Evolutionary conservation across 2,797 vertebrate species (phyloP).

Genomic region (Myripristis jacobus): DNA sequence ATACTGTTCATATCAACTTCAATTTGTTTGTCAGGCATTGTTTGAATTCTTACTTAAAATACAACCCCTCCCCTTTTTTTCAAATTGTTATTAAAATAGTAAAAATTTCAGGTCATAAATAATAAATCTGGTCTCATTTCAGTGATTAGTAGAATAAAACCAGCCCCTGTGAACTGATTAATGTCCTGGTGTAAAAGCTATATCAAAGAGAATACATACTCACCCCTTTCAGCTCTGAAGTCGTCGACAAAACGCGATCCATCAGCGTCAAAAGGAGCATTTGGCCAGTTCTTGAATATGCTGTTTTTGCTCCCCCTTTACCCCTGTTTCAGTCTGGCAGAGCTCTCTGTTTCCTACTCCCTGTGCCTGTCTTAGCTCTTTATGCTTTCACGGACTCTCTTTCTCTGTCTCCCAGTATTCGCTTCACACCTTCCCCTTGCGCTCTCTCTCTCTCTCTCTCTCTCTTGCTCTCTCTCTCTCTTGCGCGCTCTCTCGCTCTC

Average conservation of each 20-base stretch:
- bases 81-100: not conserved
- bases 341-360: conserved; percentile 37
- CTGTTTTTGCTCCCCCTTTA: conserved; percentile 6
- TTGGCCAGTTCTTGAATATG: conserved; percentile 38
- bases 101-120: not conserved
- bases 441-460: conserved; percentile 51
- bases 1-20: conserved; percentile 52
- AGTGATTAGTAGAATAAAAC: conserved; percentile 36
- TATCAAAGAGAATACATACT: conserved; percentile 69
- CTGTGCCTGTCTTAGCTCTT: conserved; percentile 17
- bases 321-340: conserved; percentile 41
- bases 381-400: conserved; percentile 9
- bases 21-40: conserved; percentile 34
- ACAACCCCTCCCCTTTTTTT: no score
- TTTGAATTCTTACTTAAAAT: conserved; percentile 39
- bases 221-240: conserved; percentile 54
- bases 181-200: conserved; percentile 56
- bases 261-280: conserved; percentile 36
- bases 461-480: conserved; percentile 55
- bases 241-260: conserved; percentile 35
- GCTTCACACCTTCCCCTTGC: conserved; percentile 62
- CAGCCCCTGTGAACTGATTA: conserved; percentile 47
- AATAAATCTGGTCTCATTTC: conserved; percentile 7
- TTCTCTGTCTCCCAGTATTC: conserved; percentile 40
- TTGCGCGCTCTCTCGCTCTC: conserved; percentile 63